Base-by-base conservation (phyloP, 2,888 invertebrate species). In the Volucella bombylans region DNA sequence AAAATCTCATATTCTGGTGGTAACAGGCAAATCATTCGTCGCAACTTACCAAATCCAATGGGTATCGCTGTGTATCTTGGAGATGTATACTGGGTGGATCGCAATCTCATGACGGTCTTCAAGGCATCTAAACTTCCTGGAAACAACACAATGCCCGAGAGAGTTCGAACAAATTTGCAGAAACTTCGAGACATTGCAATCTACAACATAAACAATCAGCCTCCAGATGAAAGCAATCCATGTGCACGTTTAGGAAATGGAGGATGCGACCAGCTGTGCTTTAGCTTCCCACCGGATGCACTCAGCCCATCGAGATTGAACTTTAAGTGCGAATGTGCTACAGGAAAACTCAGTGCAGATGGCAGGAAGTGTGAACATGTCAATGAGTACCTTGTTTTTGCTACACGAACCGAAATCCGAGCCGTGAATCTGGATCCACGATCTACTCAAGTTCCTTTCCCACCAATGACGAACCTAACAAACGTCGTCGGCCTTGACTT, bases 401-500 rank as follows among this genome's bases (percentile, higher is more conserved):
- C 98, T 0, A 99, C 99, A 0, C 94, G 98, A 81, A 98, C 97
- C 0, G 98, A 98, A 92, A 96, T 99, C 67, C 94, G 98, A 45
- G 96, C 97, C 0, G 95, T 98, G n/a, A 96, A 96, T 88, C 92
- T 99, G 39, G 97, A 98, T 90, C 97, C 97, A 0, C 94, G 94
- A 86, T 95, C 95, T 0, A 96, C 96, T 0, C 95, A 94, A 71
- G 93, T 96, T 1, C 98, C 98, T 0, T 98, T 98, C 90, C 94
- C 95, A 85, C 95, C 98, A 0, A 93, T 97, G 43, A 95, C 94
- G 0, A 97, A 97, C 90, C 92, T 98, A 31, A 97, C 97, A 0
- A 98, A 98, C 89, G 98, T 98, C 0, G 98, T 98, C 1, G 99
- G 98, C 1, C 94, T 99, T 10, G 99, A 99, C 91, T 99, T 98